A percentile compares a stretch with the other conserved stretches of the same genome.
phyloP scores from a whole-genome alignment of 2,113 vertebrate genomes.

The Noctilio leporinus region DNA sequence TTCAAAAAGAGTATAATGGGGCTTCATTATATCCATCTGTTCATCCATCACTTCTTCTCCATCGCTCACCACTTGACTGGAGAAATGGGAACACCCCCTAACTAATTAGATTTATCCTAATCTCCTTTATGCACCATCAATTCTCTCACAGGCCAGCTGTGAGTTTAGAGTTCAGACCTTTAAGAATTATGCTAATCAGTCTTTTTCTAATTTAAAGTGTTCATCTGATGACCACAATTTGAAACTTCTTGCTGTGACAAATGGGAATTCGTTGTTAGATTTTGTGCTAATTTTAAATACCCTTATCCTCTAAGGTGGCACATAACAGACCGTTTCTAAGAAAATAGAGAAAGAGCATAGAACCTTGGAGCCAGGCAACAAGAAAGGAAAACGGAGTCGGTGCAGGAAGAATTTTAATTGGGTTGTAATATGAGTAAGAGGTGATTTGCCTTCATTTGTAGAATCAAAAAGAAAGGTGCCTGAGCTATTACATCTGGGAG shows the following conservation, averaged over 20 bases:
- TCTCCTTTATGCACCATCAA: constrained; percentile 33
- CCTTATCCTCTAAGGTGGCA: constrained; percentile 51
- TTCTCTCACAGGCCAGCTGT: constrained; percentile 34
- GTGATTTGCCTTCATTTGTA: constrained; percentile 69
- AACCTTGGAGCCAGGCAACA: constrained; percentile 23
- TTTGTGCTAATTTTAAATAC: constrained; percentile 56
- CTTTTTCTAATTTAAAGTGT: constrained; percentile 66
- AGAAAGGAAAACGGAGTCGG: constrained; percentile 39
- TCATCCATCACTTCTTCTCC: constrained; percentile 48
- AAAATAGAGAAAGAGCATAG: constrained; percentile 59
- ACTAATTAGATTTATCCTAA: constrained; percentile 65
- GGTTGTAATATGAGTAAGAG: constrained; percentile 63
- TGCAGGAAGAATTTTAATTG: constrained; percentile 68
- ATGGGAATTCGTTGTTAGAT: constrained; percentile 58
- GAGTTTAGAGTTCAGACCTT: constrained; percentile 42
- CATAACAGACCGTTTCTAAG: constrained; percentile 62
- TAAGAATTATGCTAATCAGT: constrained; percentile 46
- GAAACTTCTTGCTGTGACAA: constrained; percentile 61
- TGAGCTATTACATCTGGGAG: constrained; percentile 58
- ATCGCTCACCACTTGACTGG: neutral
- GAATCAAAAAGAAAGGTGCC: constrained; percentile 44
- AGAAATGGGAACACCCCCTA: constrained; percentile 34
- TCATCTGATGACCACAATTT: constrained; percentile 54
- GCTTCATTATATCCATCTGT: constrained; percentile 59
- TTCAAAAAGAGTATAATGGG: constrained; percentile 37